Percentiles rank a stretch among this genome's conserved stretches.
Conservation (phyloP, 2,113 vertebrate genomes). For the Bujurquina vittata region DNA sequence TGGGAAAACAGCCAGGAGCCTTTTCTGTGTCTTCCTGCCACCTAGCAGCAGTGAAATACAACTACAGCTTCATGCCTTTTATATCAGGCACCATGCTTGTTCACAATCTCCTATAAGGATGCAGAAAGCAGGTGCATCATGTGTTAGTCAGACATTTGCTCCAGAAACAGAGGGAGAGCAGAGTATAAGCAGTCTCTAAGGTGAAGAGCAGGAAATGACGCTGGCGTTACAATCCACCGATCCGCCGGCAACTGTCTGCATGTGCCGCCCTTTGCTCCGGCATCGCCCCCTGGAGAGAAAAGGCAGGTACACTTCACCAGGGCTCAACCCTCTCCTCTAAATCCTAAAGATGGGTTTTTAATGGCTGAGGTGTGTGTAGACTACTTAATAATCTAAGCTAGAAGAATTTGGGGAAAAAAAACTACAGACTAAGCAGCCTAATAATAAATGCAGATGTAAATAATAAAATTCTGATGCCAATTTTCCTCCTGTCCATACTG, state of each 20-base stretch:
- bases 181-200: constrained; percentile 9
- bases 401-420: no score
- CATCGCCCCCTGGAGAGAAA: constrained; percentile 88
- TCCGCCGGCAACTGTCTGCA: constrained; percentile 91
- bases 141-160: constrained; percentile 6
- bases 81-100: constrained; percentile 14
- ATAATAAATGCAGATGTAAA: not conserved
- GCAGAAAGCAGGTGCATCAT: not conserved
- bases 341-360: not conserved
- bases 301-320: constrained; percentile 91
- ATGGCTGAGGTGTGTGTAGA: not conserved
- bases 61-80: constrained; percentile 44
- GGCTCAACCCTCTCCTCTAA: constrained; percentile 45
- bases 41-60: constrained; percentile 44
- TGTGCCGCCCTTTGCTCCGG: constrained; percentile 90
- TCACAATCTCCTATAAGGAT: constrained; percentile 42
- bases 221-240: constrained; percentile 88
- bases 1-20: constrained; percentile 28
- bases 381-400: not conserved
- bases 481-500: not conserved
- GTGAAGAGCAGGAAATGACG: constrained; percentile 19
- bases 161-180: constrained; percentile 26
- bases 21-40: constrained; percentile 47
- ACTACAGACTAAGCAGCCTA: no score
- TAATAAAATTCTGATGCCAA: not conserved